Percentiles rank a stretch among this genome's conserved stretches.
phyloP scores from a whole-genome alignment of 2,797 vertebrate genomes.

The Otolemur crassicaudatus region DNA sequence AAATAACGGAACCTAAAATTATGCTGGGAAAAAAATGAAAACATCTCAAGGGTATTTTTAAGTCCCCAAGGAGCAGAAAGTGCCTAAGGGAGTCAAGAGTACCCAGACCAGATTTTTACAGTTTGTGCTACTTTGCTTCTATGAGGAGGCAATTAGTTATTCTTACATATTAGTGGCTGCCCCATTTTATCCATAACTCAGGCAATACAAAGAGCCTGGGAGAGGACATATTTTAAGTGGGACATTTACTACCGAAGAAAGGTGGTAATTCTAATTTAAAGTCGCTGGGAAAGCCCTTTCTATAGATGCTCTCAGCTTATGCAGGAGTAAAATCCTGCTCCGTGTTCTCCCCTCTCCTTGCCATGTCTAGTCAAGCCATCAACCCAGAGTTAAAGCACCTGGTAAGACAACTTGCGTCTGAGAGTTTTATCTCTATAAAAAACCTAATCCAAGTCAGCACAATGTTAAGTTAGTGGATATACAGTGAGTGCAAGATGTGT shows the following conservation, averaged over 20 bases:
- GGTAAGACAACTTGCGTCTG: not conserved
- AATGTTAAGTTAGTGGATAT: not conserved
- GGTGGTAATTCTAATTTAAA: slow-evolving; percentile 55
- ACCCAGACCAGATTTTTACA: slow-evolving; percentile 21
- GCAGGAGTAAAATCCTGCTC: not conserved
- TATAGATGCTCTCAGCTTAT: not conserved
- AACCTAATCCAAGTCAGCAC: not conserved
- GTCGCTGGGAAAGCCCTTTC: slow-evolving; percentile 51
- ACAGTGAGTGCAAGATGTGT: too few relatives aligned
- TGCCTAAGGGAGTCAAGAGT: slow-evolving; percentile 56
- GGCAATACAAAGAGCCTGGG: slow-evolving; percentile 19
- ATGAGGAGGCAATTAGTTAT: slow-evolving; percentile 75
- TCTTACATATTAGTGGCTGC: slow-evolving; percentile 66
- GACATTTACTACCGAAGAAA: slow-evolving; percentile 47
- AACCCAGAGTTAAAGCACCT: not conserved
- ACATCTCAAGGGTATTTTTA: slow-evolving; percentile 62
- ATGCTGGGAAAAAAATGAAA: not conserved
- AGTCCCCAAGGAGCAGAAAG: slow-evolving; percentile 68
- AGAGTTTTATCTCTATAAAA: slow-evolving; percentile 17
- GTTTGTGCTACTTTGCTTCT: not conserved
- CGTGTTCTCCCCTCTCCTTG: not conserved
- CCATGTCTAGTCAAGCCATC: slow-evolving; percentile 29
- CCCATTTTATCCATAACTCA: slow-evolving; percentile 68
- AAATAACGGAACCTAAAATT: slow-evolving; percentile 65
- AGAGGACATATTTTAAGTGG: slow-evolving; percentile 68